Evolutionary conservation across 35 echinoderm and acorn worm species (phyloP).

Genomic region (Heliocidaris tuberculata): DNA sequence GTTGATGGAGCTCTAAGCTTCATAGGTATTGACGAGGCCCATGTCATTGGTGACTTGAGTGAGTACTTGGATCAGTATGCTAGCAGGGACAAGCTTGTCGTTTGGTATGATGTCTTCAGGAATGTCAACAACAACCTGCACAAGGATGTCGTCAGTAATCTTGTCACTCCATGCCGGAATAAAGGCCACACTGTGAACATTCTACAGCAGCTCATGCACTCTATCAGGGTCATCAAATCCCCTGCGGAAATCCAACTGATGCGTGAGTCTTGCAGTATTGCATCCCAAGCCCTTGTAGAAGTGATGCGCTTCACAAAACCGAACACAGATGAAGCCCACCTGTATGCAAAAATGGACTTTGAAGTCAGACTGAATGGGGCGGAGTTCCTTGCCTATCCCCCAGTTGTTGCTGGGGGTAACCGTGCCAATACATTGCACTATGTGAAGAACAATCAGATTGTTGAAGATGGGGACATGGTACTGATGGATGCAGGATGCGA

Average conservation of each 20-base stretch:
- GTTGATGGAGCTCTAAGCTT: constrained; percentile 81
- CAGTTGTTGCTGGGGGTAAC: constrained; percentile 96
- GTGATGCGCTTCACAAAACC: constrained; percentile 87
- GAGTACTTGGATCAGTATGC: constrained; percentile 66
- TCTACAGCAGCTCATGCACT: constrained; percentile 78
- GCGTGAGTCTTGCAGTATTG: constrained; percentile 73
- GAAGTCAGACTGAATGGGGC: constrained; percentile 75
- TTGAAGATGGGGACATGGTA: constrained; percentile 77
- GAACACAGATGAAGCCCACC: constrained; percentile 75
- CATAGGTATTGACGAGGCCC: constrained; percentile 81
- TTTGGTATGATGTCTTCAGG: constrained; percentile 95
- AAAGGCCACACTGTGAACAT: constrained; percentile 85
- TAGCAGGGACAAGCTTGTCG: constrained; percentile 56
- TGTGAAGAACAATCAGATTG: constrained; percentile 89
- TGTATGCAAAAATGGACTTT: constrained; percentile 89
- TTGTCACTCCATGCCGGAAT: constrained; percentile 71
- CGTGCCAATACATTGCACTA: constrained; percentile 96
- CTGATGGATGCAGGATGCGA: constrained; percentile 99
- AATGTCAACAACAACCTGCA: constrained; percentile 63
- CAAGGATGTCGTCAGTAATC: constrained; percentile 65
- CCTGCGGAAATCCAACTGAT: constrained; percentile 71
- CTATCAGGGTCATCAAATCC: constrained; percentile 84
- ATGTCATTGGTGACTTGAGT: constrained; percentile 64
- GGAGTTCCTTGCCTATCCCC: constrained; percentile 93
- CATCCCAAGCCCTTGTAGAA: constrained; percentile 78